These are phyloP conservation scores for Ceratoteleas bidentatus DNA, from an alignment of 1,140 invertebrate genomes.

Conservation along the genomic window DNA sequence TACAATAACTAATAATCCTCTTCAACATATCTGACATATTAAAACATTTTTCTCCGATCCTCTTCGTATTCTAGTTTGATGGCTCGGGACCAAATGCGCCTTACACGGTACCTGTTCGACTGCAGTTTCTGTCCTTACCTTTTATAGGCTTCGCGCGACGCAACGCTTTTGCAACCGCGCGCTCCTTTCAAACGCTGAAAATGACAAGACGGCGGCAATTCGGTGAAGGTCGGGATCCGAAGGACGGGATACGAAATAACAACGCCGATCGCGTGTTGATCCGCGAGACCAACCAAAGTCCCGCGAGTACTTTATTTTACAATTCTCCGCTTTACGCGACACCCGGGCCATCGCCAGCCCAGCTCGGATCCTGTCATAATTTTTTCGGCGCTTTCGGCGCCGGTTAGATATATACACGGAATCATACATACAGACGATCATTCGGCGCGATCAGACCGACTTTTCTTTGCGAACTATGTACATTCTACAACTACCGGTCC, in stretches of 20 bases:
- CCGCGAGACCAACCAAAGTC: slow-evolving; percentile 43
- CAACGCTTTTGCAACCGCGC: slow-evolving; percentile 59
- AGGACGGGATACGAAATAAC: slow-evolving; percentile 40
- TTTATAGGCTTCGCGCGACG: slow-evolving; percentile 63
- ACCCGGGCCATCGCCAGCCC: slow-evolving; percentile 34
- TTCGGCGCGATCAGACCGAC: slow-evolving; percentile 41
- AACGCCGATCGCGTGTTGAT: slow-evolving; percentile 36
- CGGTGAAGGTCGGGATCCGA: slow-evolving; percentile 54
- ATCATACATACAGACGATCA: slow-evolving; percentile 70
- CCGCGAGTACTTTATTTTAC: slow-evolving; percentile 63
- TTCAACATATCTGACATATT: no score
- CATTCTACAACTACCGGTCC: slow-evolving; percentile 55
- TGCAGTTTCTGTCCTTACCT: slow-evolving; percentile 60
- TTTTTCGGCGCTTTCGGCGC: slow-evolving; percentile 39
- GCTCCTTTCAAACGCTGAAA: slow-evolving; percentile 62
- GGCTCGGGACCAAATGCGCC: slow-evolving; percentile 45
- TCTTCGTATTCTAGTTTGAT: slow-evolving; percentile 48
- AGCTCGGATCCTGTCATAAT: slow-evolving; percentile 43
- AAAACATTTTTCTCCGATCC: neutral
- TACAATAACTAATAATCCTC: no score
- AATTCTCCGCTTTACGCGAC: slow-evolving; percentile 50
- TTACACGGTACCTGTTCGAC: slow-evolving; percentile 52
- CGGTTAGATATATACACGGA: slow-evolving; percentile 73
- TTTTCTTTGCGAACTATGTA: slow-evolving; percentile 64
- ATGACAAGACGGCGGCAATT: slow-evolving; percentile 53